A percentile compares a stretch with the other conserved stretches of the same genome.
These are phyloP conservation scores for Amaurobius ferox DNA, from an alignment of 2,888 invertebrate genomes.

Conservation along the genomic window DNA sequence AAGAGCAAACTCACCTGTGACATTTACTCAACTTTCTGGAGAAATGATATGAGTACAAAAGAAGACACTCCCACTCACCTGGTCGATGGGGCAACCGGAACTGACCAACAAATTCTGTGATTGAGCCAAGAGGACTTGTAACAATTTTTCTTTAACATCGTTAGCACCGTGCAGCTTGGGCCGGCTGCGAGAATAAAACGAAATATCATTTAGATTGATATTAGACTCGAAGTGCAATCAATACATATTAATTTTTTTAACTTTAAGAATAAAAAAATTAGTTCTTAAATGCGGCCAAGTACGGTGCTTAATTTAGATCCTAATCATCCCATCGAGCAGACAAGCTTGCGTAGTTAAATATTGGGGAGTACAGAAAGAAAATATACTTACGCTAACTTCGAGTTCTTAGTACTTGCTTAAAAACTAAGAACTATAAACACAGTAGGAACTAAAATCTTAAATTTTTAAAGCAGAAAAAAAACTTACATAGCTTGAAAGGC, in stretches of 20 bases:
- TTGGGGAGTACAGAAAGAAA: neutral
- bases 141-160: slow-evolving; percentile 94
- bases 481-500: neutral
- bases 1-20: too few species aligned
- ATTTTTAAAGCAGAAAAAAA: neutral
- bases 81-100: slow-evolving; percentile 95
- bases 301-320: slow-evolving; percentile 7
- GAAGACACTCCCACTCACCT: slow-evolving; percentile 82
- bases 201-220: slow-evolving; percentile 15
- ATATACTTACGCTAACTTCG: slow-evolving; percentile 1
- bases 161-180: slow-evolving; percentile 77
- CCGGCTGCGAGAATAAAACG: slow-evolving; percentile 65
- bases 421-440: neutral
- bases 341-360: too few species aligned
- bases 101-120: slow-evolving; percentile 91
- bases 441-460: neutral
- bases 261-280: neutral
- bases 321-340: slow-evolving; percentile 2
- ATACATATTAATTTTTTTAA: slow-evolving; percentile 2
- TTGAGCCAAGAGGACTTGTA: slow-evolving; percentile 90
- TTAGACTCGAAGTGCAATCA: slow-evolving; percentile 8
- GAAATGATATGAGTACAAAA: too few species aligned
- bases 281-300: neutral
- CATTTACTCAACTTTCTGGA: too few species aligned
- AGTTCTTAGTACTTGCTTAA: neutral